Percentiles rank a stretch among this genome's conserved stretches.
phyloP scores from a whole-genome alignment of 2,888 invertebrate genomes.

The Cephus pygmeus region DNA sequence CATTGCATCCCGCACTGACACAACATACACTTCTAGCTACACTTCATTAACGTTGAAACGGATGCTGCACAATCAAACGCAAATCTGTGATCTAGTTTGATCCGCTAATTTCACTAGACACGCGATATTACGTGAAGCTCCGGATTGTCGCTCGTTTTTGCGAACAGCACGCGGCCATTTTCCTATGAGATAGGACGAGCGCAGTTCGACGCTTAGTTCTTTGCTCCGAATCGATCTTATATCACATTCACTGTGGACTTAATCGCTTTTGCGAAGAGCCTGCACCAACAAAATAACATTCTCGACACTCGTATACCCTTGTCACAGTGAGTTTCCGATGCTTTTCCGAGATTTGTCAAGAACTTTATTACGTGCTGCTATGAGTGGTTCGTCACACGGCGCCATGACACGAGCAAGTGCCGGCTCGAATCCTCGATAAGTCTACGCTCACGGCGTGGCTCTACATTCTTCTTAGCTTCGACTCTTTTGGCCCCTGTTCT shows the following conservation, averaged over 20 bases:
- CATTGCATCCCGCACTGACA: neutral
- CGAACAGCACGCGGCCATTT: slow-evolving; percentile 45
- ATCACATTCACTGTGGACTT: neutral
- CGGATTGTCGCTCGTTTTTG: slow-evolving; percentile 14
- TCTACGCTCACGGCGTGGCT: neutral
- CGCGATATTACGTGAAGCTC: slow-evolving; percentile 15
- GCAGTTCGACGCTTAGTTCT: slow-evolving; percentile 13
- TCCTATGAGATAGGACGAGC: slow-evolving; percentile 30
- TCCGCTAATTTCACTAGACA: neutral
- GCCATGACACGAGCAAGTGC: slow-evolving; percentile 32
- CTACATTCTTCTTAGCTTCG: neutral
- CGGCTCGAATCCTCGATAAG: neutral
- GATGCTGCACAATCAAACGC: neutral
- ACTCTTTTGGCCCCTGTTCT: neutral
- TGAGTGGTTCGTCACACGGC: slow-evolving; percentile 36
- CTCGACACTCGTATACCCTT: neutral
- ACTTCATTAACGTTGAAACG: neutral
- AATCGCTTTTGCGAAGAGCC: neutral
- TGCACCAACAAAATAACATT: neutral
- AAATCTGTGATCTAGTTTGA: neutral
- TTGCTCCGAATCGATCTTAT: neutral
- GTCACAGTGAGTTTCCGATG: neutral
- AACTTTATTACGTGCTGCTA: slow-evolving; percentile 23
- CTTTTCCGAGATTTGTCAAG: neutral
- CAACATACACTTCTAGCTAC: neutral